phyloP scores from a whole-genome alignment of 2,888 invertebrate genomes.

The Meta bourneti region DNA sequence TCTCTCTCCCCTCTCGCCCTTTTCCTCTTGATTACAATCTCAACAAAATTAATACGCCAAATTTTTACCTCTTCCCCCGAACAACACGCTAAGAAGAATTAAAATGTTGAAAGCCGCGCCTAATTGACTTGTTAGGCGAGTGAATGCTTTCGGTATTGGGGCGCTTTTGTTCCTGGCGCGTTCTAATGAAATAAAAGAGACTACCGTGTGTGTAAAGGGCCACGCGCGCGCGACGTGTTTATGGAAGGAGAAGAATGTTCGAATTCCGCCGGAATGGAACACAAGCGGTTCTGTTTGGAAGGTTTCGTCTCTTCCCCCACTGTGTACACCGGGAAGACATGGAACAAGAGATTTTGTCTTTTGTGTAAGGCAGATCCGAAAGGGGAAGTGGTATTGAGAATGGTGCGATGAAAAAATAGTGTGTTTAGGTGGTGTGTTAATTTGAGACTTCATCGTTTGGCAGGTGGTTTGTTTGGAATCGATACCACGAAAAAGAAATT shows the following conservation, averaged over 20 bases:
- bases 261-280: neutral
- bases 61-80: conserved; percentile 62
- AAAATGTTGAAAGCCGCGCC: conserved; percentile 75
- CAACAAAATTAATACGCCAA: conserved; percentile 76
- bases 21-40: conserved; percentile 75
- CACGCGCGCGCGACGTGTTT: neutral
- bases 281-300: neutral
- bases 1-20: neutral
- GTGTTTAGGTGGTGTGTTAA: no score
- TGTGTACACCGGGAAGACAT: neutral
- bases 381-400: no score
- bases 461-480: no score
- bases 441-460: no score
- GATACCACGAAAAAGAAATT: no score
- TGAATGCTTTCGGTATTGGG: conserved; percentile 71
- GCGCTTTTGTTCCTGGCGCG: conserved; percentile 56
- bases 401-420: no score
- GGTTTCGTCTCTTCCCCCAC: no score
- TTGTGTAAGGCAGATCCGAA: neutral
- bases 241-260: no score
- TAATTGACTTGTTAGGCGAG: conserved; percentile 76
- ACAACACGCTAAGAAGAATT: conserved; percentile 55
- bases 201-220: conserved; percentile 15
- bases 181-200: conserved; percentile 74
- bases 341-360: conserved; percentile 14